Conservation (phyloP, 2,113 vertebrate genomes). For the Burhinus bistriatus region DNA sequence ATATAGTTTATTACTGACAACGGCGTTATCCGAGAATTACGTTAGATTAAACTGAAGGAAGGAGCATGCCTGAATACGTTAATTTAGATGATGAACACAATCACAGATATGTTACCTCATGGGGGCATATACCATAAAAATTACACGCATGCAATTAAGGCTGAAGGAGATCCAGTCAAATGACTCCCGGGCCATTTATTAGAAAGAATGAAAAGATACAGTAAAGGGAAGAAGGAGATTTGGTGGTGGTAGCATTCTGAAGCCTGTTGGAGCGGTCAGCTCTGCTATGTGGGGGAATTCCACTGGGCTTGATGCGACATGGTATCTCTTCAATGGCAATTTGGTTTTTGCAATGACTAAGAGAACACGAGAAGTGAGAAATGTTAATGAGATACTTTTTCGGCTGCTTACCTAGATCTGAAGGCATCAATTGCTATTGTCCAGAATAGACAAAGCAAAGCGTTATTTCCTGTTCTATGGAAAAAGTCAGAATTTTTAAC, state of each 20-base stretch:
- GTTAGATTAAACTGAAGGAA: background rate
- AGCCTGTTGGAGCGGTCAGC: background rate
- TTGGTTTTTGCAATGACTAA: background rate
- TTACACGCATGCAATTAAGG: background rate
- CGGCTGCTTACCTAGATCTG: background rate
- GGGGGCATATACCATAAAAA: no score
- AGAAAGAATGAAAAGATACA: background rate
- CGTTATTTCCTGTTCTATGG: background rate
- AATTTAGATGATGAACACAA: background rate
- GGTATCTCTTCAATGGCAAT: background rate
- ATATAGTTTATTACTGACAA: background rate
- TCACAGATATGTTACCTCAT: background rate
- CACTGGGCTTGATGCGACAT: background rate
- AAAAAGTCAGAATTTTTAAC: background rate
- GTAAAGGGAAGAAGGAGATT: background rate
- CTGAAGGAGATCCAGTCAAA: background rate
- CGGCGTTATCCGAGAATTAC: background rate
- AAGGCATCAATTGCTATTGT: background rate
- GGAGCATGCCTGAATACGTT: background rate
- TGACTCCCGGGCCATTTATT: fast-evolving
- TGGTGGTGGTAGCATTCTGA: background rate
- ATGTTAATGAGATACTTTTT: background rate
- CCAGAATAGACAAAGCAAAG: background rate
- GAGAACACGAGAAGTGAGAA: background rate
- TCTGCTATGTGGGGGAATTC: background rate